phyloP scores from a whole-genome alignment of 2,113 vertebrate genomes.

The Cyanocitta stelleri region DNA sequence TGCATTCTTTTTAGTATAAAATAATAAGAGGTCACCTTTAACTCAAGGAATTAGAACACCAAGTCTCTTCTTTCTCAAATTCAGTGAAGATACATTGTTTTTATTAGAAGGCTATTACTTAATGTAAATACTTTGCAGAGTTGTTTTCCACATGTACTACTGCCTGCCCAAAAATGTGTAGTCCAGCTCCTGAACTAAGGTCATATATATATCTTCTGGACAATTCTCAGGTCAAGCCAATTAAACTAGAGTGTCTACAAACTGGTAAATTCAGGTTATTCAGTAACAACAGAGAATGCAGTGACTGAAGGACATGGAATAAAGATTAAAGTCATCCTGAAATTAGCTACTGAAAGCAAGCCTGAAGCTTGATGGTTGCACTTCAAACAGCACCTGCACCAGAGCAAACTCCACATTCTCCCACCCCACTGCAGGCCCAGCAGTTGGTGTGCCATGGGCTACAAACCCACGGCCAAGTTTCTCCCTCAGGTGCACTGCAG shows the following conservation, averaged over 20 bases:
- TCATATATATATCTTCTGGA: neutral
- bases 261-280: neutral
- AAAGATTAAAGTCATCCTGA: neutral
- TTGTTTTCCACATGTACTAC: neutral
- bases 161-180: neutral
- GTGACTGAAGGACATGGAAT: accelerated
- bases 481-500: neutral
- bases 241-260: neutral
- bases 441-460: neutral
- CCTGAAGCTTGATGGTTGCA: neutral
- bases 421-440: neutral
- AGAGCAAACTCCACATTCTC: neutral
- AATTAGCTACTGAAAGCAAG: neutral
- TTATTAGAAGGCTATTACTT: neutral
- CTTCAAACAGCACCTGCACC: neutral
- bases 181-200: neutral
- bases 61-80: neutral
- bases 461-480: neutral
- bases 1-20: neutral
- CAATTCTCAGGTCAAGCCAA: neutral
- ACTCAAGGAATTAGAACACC: neutral
- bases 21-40: neutral
- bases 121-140: neutral
- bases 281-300: neutral
- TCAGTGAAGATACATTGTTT: neutral